A percentile compares a stretch with the other conserved stretches of the same genome.
Conservation (phyloP, 2,888 invertebrate genomes). For the Desoria tigrina region DNA sequence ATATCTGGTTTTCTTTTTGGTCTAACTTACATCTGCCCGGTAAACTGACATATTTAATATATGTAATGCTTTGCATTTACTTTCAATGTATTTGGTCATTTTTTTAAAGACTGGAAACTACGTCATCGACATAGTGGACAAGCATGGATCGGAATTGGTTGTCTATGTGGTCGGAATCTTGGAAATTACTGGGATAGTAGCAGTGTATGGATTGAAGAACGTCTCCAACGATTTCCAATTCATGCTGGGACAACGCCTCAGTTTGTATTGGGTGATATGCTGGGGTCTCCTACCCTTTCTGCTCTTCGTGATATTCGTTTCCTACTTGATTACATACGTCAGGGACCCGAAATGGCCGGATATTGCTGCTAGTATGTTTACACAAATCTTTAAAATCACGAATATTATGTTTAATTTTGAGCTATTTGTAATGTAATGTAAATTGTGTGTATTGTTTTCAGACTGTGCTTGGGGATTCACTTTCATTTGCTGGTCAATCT, state of each 20-base stretch:
- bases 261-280: background rate
- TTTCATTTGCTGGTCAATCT: background rate
- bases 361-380: constrained; percentile 2
- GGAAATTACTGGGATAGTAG: background rate
- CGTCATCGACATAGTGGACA: constrained; percentile 64
- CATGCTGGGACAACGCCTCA: background rate
- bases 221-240: constrained; percentile 15
- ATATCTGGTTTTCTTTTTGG: constrained; percentile 66
- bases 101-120: constrained; percentile 64
- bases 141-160: constrained; percentile 9
- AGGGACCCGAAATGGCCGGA: background rate
- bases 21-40: constrained; percentile 64
- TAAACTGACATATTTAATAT: background rate
- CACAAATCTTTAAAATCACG: background rate
- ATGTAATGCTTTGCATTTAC: background rate
- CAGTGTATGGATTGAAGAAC: constrained; percentile 14
- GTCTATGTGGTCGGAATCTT: constrained; percentile 13
- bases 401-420: too few relatives aligned
- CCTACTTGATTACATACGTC: constrained; percentile 1
- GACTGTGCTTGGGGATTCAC: constrained; percentile 9
- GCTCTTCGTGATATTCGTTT: background rate
- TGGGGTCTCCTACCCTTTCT: background rate
- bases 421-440: too few relatives aligned
- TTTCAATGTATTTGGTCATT: background rate
- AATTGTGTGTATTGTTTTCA: too few relatives aligned